phyloP scores from a whole-genome alignment of 1,140 invertebrate species.

The Ephestia elutella region DNA sequence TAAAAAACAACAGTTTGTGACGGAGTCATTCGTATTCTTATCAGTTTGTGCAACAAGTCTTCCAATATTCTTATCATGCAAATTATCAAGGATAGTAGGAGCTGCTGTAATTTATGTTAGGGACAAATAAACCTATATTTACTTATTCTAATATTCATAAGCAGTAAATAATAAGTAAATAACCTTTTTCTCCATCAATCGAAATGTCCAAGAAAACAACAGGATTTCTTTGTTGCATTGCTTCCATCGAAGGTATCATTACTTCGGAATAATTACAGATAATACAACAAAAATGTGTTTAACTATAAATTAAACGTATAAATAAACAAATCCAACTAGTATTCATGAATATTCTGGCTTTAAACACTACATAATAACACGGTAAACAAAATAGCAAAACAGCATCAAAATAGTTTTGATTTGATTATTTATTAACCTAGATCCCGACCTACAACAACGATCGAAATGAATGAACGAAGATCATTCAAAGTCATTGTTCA shows the following conservation, averaged over 20 bases:
- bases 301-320: background rate
- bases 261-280: background rate
- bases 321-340: background rate
- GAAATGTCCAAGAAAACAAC: slow-evolving; percentile 63
- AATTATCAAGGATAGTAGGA: too few species aligned
- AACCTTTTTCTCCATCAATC: slow-evolving; percentile 60
- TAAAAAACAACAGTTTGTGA: too few species aligned
- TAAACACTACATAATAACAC: background rate
- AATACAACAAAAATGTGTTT: background rate
- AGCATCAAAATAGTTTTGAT: too few species aligned
- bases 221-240: slow-evolving; percentile 54
- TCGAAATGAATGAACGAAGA: background rate
- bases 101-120: too few species aligned
- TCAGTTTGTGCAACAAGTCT: too few species aligned
- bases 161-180: slow-evolving; percentile 18
- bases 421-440: too few species aligned
- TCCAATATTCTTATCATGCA: too few species aligned
- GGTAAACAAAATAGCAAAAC: too few species aligned
- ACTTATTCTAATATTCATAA: background rate
- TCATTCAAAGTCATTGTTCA: too few species aligned
- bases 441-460: background rate
- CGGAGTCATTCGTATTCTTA: too few species aligned
- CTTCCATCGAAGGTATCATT: slow-evolving; percentile 37
- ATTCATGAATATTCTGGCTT: background rate
- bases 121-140: too few species aligned